phyloP scores from a whole-genome alignment of 2,113 vertebrate species.

The Crypturellus undulatus region DNA sequence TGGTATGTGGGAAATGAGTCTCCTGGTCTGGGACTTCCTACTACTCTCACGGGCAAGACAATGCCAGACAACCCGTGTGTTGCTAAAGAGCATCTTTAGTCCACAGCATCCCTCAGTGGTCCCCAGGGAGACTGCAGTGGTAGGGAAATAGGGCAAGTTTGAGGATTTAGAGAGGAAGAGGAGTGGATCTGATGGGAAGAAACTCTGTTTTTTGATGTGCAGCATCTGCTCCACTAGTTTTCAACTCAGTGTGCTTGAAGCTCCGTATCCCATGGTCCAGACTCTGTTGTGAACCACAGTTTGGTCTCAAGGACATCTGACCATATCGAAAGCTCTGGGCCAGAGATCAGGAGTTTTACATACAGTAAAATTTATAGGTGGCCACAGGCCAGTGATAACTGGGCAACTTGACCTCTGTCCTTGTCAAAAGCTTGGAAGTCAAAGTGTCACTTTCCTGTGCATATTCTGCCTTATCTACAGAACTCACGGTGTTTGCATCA shows the following conservation, averaged over 20 bases:
- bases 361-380: not conserved
- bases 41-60: not conserved
- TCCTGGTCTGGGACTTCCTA: not conserved
- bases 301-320: not conserved
- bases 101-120: slow-evolving; percentile 46
- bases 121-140: slow-evolving; percentile 43
- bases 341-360: not conserved
- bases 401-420: not conserved
- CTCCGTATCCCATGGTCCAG: not conserved
- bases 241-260: rapidly evolving
- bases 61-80: not conserved
- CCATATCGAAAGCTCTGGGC: rapidly evolving
- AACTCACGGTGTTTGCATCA: not conserved
- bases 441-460: not conserved
- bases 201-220: not conserved
- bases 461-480: not conserved
- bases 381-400: not conserved
- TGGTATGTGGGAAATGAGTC: not conserved
- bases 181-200: not conserved
- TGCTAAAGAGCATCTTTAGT: slow-evolving; percentile 38
- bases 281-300: not conserved
- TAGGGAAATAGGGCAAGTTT: not conserved
- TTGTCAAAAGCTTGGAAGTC: not conserved
- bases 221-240: not conserved
- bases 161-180: not conserved